These are phyloP conservation scores for Opisthograptis luteolata DNA, from an alignment of 2,888 invertebrate species.

Conservation along the genomic window DNA sequence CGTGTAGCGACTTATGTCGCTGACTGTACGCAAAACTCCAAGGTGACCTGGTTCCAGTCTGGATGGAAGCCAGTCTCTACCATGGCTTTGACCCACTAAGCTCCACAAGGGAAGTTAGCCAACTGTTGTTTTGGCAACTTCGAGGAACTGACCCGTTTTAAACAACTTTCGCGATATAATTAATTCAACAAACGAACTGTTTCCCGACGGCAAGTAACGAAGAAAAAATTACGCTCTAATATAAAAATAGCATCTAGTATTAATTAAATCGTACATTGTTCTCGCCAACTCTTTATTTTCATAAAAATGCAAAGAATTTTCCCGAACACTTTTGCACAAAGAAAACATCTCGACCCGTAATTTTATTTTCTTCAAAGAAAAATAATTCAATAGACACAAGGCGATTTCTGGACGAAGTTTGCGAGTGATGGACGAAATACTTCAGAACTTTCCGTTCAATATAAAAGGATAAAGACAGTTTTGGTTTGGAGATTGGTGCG, in stretches of 20 bases:
- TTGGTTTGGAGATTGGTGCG: constrained; percentile 42
- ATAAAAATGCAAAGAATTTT: constrained; percentile 25
- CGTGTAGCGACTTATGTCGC: too few relatives aligned
- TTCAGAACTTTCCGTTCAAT: constrained; percentile 46
- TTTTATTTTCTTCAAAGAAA: constrained; percentile 35
- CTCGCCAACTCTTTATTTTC: constrained; percentile 13
- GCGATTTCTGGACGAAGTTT: constrained; percentile 45
- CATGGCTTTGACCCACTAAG: constrained; percentile 51
- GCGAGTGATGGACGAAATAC: constrained; percentile 45
- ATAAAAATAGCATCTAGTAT: constrained; percentile 1
- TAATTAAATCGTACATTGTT: constrained; percentile 19
- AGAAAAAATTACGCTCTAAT: neutral
- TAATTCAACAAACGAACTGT: constrained; percentile 14
- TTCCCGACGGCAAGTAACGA: neutral
- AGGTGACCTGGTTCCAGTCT: constrained; percentile 45
- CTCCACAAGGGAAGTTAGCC: constrained; percentile 29
- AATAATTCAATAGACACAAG: constrained; percentile 36
- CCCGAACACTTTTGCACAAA: constrained; percentile 19
- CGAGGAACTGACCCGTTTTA: constrained; percentile 20
- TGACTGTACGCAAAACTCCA: constrained; percentile 37
- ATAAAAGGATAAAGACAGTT: constrained; percentile 46
- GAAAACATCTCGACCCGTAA: constrained; percentile 25
- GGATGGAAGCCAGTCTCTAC: constrained; percentile 50
- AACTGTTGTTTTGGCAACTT: constrained; percentile 29
- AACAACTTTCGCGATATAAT: constrained; percentile 14